Percentiles rank a stretch among this genome's conserved stretches.
Conservation (phyloP, 30 jellyfish, hydroid and myxozoan species). For the Hydractinia echinata region DNA sequence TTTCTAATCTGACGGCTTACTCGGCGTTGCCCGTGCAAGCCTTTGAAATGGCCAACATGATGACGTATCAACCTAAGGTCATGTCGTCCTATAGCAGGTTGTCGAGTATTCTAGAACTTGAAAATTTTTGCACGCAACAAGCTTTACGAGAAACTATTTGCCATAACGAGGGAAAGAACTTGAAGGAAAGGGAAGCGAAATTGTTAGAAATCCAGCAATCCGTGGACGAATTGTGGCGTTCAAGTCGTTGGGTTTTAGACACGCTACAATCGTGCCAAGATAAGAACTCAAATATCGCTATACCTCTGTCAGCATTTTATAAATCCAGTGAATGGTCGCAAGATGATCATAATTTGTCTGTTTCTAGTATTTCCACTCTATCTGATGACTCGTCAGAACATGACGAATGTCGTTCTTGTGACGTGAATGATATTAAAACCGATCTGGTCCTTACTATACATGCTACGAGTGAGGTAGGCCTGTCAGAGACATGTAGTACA, state of each 20-base stretch:
- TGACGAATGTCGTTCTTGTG: background rate
- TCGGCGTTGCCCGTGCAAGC: slow-evolving; percentile 83
- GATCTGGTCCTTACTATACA: slow-evolving; percentile 46
- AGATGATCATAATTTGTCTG: background rate
- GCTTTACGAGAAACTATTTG: slow-evolving; percentile 77
- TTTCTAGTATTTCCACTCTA: background rate
- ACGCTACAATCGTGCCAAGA: slow-evolving; percentile 76
- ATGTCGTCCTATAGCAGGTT: slow-evolving; percentile 87
- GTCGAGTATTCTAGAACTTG: slow-evolving; percentile 85
- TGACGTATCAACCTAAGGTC: slow-evolving; percentile 86
- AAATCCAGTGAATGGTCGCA: background rate
- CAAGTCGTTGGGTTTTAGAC: slow-evolving; percentile 94
- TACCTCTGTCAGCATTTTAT: slow-evolving; percentile 45
- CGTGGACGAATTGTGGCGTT: slow-evolving; percentile 81
- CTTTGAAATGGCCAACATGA: slow-evolving; percentile 85
- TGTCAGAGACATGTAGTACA: slow-evolving; percentile 41
- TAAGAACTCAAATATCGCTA: slow-evolving; percentile 62
- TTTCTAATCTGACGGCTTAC: slow-evolving; percentile 70
- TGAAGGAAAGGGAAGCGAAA: slow-evolving; percentile 63
- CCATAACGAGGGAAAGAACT: slow-evolving; percentile 53
- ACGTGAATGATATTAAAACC: slow-evolving; percentile 19
- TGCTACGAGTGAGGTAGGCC: slow-evolving; percentile 92
- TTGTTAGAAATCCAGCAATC: slow-evolving; percentile 58
- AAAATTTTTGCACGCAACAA: slow-evolving; percentile 59
- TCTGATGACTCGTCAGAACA: slow-evolving; percentile 3